phyloP scores from a whole-genome alignment of 2,797 vertebrate genomes.

The Pseudopleuronectes americanus region DNA sequence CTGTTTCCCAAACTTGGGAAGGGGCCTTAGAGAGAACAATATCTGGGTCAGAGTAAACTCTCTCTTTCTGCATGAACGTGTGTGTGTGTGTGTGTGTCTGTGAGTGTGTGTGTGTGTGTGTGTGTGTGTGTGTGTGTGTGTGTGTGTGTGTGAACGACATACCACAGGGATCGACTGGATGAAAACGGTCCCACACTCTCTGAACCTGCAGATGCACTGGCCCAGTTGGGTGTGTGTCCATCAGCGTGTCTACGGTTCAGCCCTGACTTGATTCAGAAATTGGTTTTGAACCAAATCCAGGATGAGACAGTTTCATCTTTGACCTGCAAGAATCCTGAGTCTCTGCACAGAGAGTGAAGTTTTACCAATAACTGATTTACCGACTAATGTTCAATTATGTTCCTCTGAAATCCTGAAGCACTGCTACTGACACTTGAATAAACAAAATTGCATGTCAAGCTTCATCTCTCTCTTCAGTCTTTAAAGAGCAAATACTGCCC shows the following conservation, averaged over 20 bases:
- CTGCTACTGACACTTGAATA: neutral
- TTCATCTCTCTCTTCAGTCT: no score
- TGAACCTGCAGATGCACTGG: conserved; percentile 10
- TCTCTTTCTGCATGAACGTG: conserved; percentile 21
- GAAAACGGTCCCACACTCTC: neutral
- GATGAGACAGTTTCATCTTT: conserved; percentile 3
- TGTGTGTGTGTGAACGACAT: conserved; percentile 14
- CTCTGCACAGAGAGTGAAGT: neutral
- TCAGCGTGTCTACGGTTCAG: neutral
- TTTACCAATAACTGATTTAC: neutral
- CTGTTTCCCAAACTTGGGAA: conserved; percentile 76
- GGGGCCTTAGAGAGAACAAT: conserved; percentile 76
- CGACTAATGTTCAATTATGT: neutral
- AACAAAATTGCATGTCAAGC: neutral
- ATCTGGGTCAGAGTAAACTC: conserved; percentile 76
- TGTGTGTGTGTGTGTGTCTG: conserved; percentile 1
- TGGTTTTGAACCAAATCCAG: conserved; percentile 7
- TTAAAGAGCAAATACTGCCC: neutral
- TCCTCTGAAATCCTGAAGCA: neutral
- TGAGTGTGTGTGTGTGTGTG: neutral
- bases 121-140: neutral
- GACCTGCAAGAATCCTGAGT: no score
- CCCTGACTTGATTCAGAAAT: neutral
- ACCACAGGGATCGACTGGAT: conserved; percentile 5
- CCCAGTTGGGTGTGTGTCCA: neutral